A percentile compares a stretch with the other conserved stretches of the same genome.
Conservation (phyloP, 2,888 invertebrate genomes). For the Mimachlamys varia region DNA sequence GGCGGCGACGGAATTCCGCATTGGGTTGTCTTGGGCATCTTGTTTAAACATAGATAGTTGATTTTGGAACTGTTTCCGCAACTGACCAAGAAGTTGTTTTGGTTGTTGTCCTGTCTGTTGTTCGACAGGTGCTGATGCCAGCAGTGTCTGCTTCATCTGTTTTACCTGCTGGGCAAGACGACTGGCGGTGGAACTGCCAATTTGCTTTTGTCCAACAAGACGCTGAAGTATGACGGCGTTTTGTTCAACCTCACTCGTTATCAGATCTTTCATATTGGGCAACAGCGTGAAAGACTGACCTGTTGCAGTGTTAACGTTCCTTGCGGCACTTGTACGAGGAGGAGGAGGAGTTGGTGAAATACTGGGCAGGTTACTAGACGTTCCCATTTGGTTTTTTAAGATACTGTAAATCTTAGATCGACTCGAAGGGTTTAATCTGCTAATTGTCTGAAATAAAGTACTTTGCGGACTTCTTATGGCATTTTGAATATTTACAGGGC, state of each 20-base stretch:
- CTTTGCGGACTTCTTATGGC: neutral
- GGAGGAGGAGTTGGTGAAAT: neutral
- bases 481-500: slow-evolving; percentile 11
- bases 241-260: neutral
- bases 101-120: neutral
- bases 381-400: neutral
- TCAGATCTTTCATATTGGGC: neutral
- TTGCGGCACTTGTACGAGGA: neutral
- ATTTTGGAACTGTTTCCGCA: neutral
- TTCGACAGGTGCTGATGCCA: neutral
- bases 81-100: neutral
- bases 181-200: neutral
- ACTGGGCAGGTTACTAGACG: neutral
- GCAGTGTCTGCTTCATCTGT: neutral
- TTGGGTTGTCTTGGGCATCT: neutral
- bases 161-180: neutral
- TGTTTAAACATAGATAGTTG: neutral
- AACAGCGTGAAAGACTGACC: neutral
- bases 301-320: neutral
- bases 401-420: neutral
- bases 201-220: slow-evolving; percentile 1
- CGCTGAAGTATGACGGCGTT: neutral
- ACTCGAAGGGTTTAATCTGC: neutral
- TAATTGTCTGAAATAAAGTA: neutral
- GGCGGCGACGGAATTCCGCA: neutral